phyloP scores from a whole-genome alignment of 2,797 vertebrate species.

The Benthosema pterotum region DNA sequence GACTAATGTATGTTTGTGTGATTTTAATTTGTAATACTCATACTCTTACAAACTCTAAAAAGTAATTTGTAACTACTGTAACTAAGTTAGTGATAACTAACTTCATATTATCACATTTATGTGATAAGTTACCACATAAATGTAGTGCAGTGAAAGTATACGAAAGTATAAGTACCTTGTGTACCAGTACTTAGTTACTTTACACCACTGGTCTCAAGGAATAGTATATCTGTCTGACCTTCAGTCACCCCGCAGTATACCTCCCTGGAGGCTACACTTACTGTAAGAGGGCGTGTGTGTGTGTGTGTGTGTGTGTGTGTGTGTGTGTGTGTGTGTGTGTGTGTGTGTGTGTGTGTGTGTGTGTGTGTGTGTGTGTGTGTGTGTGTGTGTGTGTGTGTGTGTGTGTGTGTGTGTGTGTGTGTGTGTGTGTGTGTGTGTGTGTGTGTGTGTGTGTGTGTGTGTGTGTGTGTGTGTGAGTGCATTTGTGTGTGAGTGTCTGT shows the following conservation, averaged over 20 bases:
- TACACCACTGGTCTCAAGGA: too few species aligned
- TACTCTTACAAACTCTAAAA: too few species aligned
- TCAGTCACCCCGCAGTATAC: constrained; percentile 25
- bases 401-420: background rate
- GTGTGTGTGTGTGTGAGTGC: constrained; percentile 1
- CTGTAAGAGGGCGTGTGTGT: constrained; percentile 4
- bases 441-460: constrained; percentile 5
- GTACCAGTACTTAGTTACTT: too few species aligned
- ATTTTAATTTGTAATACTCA: too few species aligned
- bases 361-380: too few species aligned
- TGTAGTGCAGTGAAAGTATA: too few species aligned
- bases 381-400: background rate
- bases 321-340: background rate
- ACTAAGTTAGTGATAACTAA: too few species aligned
- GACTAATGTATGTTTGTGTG: too few species aligned
- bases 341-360: constrained; percentile 9
- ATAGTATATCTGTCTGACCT: constrained; percentile 34
- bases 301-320: constrained; percentile 12
- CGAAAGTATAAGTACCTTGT: too few species aligned
- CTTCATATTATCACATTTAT: too few species aligned
- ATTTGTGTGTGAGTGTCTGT: constrained; percentile 1
- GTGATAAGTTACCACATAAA: too few species aligned
- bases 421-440: background rate
- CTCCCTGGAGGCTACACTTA: constrained; percentile 26
- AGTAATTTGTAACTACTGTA: too few species aligned